Conservation (phyloP, 2,888 invertebrate genomes). For the Agonopterix alstromeriana region DNA sequence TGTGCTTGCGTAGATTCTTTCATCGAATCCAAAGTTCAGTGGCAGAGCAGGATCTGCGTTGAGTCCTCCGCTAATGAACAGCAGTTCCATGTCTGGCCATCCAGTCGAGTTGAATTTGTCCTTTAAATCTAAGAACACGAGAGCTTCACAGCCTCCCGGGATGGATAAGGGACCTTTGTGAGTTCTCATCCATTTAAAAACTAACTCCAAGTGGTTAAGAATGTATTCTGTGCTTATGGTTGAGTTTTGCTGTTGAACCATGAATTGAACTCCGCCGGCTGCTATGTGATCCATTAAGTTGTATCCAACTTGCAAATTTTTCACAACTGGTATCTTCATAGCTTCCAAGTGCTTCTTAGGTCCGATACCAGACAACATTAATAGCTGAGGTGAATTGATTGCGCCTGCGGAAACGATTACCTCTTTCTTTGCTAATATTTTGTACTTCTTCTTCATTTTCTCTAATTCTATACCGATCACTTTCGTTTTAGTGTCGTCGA, state of each 20-base stretch:
- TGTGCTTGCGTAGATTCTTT: conserved; percentile 54
- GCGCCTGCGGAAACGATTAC: conserved; percentile 86
- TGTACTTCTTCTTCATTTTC: conserved; percentile 64
- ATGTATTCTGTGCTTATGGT: conserved; percentile 48
- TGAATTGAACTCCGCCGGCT: conserved; percentile 79
- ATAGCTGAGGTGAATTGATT: conserved; percentile 85
- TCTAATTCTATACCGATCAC: conserved; percentile 79
- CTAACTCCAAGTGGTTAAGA: conserved; percentile 50
- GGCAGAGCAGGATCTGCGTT: conserved; percentile 62
- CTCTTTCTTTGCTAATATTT: conserved; percentile 80
- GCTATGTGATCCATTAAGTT: conserved; percentile 84
- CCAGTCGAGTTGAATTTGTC: conserved; percentile 71
- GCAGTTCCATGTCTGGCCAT: conserved; percentile 80
- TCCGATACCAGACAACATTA: conserved; percentile 88
- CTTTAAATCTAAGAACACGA: conserved; percentile 79
- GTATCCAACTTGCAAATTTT: conserved; percentile 80
- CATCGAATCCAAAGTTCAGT: conserved; percentile 73
- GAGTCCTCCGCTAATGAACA: conserved; percentile 76
- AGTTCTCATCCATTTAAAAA: conserved; percentile 72
- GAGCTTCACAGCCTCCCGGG: conserved; percentile 81
- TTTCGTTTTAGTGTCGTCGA: conserved; percentile 70
- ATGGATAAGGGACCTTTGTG: conserved; percentile 77
- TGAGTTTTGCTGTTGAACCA: conserved; percentile 55
- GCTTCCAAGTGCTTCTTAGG: conserved; percentile 77
- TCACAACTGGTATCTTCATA: conserved; percentile 70